Conservation (phyloP, 2,113 vertebrate genomes). For the Suncus etruscus region DNA sequence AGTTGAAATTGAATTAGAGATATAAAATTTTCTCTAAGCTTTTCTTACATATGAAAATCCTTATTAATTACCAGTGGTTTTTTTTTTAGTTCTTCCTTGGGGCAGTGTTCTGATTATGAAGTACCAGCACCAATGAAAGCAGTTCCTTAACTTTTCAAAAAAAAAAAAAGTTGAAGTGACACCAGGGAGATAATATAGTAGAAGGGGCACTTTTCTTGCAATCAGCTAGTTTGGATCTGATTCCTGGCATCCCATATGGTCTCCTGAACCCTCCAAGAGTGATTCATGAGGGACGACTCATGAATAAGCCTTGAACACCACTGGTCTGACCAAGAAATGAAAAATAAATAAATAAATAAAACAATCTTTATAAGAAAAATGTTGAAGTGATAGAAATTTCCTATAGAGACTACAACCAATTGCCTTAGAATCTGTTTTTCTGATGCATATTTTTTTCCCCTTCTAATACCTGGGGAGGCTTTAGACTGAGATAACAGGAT, state of each 20-base stretch:
- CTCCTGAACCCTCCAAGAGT: too few relatives aligned
- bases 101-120: not conserved
- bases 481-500: constrained; percentile 2
- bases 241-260: too few relatives aligned
- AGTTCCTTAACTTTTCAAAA: not conserved
- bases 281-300: too few relatives aligned
- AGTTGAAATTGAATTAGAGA: not conserved
- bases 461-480: not conserved
- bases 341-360: too few relatives aligned
- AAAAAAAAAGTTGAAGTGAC: too few relatives aligned
- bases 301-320: too few relatives aligned
- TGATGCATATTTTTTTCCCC: not conserved
- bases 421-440: constrained; percentile 38
- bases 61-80: not conserved
- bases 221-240: too few relatives aligned
- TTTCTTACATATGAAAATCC: not conserved
- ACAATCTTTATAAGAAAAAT: too few relatives aligned
- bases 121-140: not conserved
- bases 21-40: not conserved
- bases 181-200: too few relatives aligned
- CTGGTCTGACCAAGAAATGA: too few relatives aligned
- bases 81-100: not conserved
- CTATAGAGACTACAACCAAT: not conserved
- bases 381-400: not conserved
- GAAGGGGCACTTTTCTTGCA: too few relatives aligned